phyloP scores from a whole-genome alignment of 2,888 invertebrate species.

The Drosophila anomelani region DNA sequence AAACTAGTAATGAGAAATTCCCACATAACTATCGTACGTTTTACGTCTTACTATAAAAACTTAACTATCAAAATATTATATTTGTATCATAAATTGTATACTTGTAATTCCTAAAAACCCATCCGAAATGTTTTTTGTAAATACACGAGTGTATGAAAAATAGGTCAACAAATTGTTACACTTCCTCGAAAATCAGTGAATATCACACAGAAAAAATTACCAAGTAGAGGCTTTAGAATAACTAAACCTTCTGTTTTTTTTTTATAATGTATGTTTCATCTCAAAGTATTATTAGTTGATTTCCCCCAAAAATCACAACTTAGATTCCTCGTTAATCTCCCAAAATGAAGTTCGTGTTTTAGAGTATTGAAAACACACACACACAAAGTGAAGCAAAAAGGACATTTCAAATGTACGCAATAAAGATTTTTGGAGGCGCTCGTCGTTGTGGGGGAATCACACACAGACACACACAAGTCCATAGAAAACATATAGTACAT shows the following conservation, averaged over 20 bases:
- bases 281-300: conserved; percentile 33
- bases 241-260: neutral
- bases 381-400: conserved; percentile 40
- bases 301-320: conserved; percentile 1
- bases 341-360: conserved; percentile 20
- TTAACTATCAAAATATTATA: conserved; percentile 42
- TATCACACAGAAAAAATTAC: conserved; percentile 17
- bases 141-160: conserved; percentile 22
- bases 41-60: conserved; percentile 35
- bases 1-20: conserved; percentile 43
- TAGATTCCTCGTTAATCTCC: conserved; percentile 8
- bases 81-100: conserved; percentile 43
- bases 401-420: conserved; percentile 72
- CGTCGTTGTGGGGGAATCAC: conserved; percentile 12
- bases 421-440: conserved; percentile 44
- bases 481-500: conserved; percentile 50
- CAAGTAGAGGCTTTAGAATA: conserved; percentile 28
- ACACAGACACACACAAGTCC: conserved; percentile 30
- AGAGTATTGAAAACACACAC: conserved; percentile 31
- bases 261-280: conserved; percentile 1
- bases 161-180: conserved; percentile 17
- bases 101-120: conserved; percentile 36
- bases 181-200: conserved; percentile 21
- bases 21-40: conserved; percentile 49
- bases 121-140: conserved; percentile 35